Conservation (phyloP, 53 echinoderm and acorn worm genomes). For the Hippasteria phrygiana region DNA sequence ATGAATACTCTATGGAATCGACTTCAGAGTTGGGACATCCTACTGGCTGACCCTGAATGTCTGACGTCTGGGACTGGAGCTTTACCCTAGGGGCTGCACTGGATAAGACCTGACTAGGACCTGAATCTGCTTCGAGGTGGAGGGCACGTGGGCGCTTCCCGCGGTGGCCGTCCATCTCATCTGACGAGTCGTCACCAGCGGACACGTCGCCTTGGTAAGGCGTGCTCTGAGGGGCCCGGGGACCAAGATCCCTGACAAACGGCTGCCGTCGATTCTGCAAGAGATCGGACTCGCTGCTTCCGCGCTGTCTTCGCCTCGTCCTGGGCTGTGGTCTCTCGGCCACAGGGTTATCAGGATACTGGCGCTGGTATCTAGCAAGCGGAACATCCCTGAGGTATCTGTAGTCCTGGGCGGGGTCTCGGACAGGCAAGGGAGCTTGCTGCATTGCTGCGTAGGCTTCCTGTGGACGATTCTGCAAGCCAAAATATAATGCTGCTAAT, state of each 20-base stretch:
- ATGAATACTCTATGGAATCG: not conserved
- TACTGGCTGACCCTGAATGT: constrained; percentile 35
- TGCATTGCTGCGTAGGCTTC: not conserved
- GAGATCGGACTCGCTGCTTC: constrained; percentile 34
- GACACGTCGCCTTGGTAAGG: constrained; percentile 44
- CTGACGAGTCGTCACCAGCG: constrained; percentile 19
- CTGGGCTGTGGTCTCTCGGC: constrained; percentile 4
- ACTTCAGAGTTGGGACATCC: constrained; percentile 39
- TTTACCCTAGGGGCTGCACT: not conserved
- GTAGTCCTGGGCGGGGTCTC: not conserved
- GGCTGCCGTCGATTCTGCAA: constrained; percentile 19
- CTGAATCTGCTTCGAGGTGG: not conserved
- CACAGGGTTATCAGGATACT: not conserved
- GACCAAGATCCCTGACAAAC: not conserved
- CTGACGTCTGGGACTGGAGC: not conserved
- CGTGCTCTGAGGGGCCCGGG: not conserved
- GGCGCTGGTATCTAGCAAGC: not conserved
- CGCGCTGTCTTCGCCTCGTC: not conserved
- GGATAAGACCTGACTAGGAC: not conserved
- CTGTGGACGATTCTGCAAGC: not conserved
- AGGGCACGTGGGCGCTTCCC: not conserved
- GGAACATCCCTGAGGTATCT: not conserved
- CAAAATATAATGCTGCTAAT: no score
- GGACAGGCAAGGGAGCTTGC: not conserved
- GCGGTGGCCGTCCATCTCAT: not conserved